Evolutionary conservation across 2,113 vertebrate species (phyloP), one percentile per base, ranked within the genome.

Genomic region (Parus major): DNA sequence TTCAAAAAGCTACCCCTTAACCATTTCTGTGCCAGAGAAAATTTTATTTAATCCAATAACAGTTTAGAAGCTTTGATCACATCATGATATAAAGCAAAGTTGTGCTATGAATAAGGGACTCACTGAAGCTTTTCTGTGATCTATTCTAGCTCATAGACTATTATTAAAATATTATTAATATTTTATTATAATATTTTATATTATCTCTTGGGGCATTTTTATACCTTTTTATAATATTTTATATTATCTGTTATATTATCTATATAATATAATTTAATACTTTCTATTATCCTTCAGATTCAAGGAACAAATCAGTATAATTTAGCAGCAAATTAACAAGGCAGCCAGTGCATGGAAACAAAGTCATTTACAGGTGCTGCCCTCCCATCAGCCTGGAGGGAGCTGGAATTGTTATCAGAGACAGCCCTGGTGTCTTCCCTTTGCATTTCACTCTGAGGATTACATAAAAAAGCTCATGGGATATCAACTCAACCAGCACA

Each of bases 391-490:
- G 24, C 52, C 8, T 52, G 16, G 15, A 21, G 16, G 19, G 23
- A 50, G 33, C 9, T 27, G 36, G 71, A 91, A 70, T 20, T 59
- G 21, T 17, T 50, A 22, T 7, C n/a, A 47, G 68, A 57, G 11
- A 55, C 1, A 3, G 46, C 39, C 36, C 0, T 0, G 20, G 35
- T 4, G 7, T 4, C 65, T 46, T 44, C 22, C 70, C 20, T 25
- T 39, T 12, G 19, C 24, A 33, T 65, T 65, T 76, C 70, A 24
- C 57, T 81, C n/a, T 33, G 29, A 80, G 11, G 61, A 29, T 65
- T 88, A 50, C 7, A 6, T 18, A 82, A 63, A 27, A 15, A 79
- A 93, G 24, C 21, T 82, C 39, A 46, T 6, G 33, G 33, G 69
- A 11, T 35, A 46, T 5, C 21, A 91, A 71, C n/a, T 76, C 70